phyloP scores from a whole-genome alignment of 2,888 invertebrate genomes.

The Pachycephus smyrnensis region DNA sequence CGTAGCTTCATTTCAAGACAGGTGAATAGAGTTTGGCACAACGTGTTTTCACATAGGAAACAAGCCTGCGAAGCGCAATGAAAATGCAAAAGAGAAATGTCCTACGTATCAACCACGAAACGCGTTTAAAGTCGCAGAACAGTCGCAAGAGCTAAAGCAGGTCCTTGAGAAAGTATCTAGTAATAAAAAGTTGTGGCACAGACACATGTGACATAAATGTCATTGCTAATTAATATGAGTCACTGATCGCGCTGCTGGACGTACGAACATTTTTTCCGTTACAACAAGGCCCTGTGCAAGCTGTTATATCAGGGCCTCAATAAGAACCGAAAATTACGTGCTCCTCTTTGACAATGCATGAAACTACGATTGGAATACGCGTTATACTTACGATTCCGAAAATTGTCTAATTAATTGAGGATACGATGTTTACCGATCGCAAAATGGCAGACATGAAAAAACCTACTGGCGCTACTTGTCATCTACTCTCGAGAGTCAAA shows the following conservation, averaged over 20 bases:
- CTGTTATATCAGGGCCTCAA: neutral
- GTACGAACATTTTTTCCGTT: slow-evolving; percentile 2
- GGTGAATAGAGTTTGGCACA: neutral
- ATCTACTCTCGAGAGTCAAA: too few relatives aligned
- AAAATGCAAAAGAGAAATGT: neutral
- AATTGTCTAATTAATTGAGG: slow-evolving; percentile 18
- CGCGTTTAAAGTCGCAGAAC: neutral
- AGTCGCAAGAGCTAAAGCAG: neutral
- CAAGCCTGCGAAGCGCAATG: neutral
- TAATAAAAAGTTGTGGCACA: slow-evolving; percentile 30
- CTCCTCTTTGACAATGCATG: neutral
- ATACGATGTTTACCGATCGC: slow-evolving; percentile 35
- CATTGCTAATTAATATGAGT: slow-evolving; percentile 46
- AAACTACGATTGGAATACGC: neutral
- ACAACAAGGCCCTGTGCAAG: neutral
- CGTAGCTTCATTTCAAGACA: neutral
- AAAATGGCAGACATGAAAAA: slow-evolving; percentile 34
- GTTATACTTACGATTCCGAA: slow-evolving; percentile 14
- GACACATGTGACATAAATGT: slow-evolving; percentile 41
- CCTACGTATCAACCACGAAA: neutral
- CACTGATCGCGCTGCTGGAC: slow-evolving; percentile 23
- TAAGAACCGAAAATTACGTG: neutral
- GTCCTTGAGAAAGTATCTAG: slow-evolving; percentile 32
- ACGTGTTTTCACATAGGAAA: neutral
- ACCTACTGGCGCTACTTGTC: neutral